Percentiles rank a stretch among this genome's conserved stretches.
Conservation (phyloP, 2,797 vertebrate genomes). For the Delichon dasypus region DNA sequence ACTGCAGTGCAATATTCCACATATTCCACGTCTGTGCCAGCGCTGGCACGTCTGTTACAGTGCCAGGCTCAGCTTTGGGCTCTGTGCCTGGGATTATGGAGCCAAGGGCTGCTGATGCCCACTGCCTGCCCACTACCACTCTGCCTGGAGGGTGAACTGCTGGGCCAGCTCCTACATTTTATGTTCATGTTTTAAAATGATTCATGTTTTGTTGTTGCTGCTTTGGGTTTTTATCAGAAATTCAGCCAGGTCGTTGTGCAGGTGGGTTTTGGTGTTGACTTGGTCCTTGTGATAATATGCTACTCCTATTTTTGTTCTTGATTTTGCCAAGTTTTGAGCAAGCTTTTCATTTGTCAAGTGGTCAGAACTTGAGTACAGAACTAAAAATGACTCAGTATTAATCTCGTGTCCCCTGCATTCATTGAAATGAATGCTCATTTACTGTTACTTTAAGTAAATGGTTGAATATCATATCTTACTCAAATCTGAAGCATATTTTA, state of each 20-base stretch:
- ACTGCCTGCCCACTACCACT: neutral
- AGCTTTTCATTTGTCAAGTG: neutral
- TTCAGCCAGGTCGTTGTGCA: neutral
- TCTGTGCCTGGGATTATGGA: fast-evolving
- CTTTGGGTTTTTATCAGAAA: neutral
- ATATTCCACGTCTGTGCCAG: neutral
- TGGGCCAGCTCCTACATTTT: neutral
- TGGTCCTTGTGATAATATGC: neutral
- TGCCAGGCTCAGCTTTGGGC: neutral
- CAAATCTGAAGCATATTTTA: neutral
- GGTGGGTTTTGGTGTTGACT: neutral
- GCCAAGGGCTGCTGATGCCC: neutral
- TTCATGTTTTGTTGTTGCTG: neutral
- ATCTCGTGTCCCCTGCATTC: neutral
- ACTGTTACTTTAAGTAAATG: neutral
- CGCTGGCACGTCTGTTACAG: neutral
- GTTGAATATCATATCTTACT: neutral
- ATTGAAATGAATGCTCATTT: neutral
- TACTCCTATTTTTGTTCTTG: neutral
- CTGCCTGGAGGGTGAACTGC: neutral
- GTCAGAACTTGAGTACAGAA: neutral
- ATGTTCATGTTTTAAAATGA: neutral
- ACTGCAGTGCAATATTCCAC: neutral
- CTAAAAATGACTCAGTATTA: neutral
- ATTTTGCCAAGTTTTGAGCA: neutral